Conservation (phyloP, 2,113 vertebrate genomes). For the Octodon degus region DNA sequence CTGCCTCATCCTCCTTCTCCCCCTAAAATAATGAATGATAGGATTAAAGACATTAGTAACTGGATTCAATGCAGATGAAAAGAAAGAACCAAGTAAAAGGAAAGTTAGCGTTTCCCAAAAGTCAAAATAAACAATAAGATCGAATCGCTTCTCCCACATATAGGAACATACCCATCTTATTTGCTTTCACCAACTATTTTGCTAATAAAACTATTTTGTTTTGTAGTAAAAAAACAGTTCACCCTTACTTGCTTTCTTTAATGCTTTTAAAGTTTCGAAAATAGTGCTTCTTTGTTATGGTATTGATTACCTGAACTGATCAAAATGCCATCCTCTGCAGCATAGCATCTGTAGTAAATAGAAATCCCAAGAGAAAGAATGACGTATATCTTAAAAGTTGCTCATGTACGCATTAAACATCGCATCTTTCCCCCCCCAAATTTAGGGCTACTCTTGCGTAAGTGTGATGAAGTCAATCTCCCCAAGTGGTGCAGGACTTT, state of each 20-base stretch:
- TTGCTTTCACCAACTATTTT: slow-evolving; percentile 7
- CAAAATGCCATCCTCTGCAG: neutral
- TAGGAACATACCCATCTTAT: neutral
- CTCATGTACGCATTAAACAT: neutral
- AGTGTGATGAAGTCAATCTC: neutral
- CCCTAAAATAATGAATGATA: slow-evolving; percentile 22
- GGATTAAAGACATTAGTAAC: slow-evolving; percentile 36
- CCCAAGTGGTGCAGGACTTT: neutral
- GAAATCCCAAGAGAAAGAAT: neutral
- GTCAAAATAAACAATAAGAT: slow-evolving; percentile 25
- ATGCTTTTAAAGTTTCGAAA: slow-evolving; percentile 24
- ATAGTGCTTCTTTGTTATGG: slow-evolving; percentile 19
- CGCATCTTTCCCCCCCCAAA: neutral
- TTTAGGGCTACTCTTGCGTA: neutral
- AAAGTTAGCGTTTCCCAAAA: slow-evolving; percentile 32
- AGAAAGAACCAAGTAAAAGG: slow-evolving; percentile 16
- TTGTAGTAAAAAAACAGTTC: slow-evolving; percentile 20
- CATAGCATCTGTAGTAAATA: neutral
- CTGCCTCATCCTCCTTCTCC: neutral
- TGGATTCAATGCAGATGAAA: neutral
- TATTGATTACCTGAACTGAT: slow-evolving; percentile 33
- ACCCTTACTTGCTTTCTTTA: slow-evolving; percentile 34
- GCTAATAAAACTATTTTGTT: slow-evolving; percentile 7
- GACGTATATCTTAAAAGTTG: slow-evolving; percentile 14
- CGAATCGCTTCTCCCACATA: neutral